Percentiles rank a stretch among this genome's conserved stretches.
phyloP scores from a whole-genome alignment of 2,797 vertebrate species.

The Austrolebias charrua region DNA sequence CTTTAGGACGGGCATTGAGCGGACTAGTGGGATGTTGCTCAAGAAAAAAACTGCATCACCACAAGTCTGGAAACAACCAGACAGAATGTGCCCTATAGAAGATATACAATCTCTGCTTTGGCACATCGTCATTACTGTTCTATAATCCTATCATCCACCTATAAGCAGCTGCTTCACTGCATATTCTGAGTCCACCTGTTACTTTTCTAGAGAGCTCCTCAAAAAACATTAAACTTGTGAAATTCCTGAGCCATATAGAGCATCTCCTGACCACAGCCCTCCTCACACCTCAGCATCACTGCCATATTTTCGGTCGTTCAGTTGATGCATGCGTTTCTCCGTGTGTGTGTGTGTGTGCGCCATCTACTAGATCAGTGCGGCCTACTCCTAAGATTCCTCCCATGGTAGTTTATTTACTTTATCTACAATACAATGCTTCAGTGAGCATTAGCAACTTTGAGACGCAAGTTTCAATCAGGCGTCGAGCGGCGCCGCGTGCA shows the following conservation, averaged over 20 bases:
- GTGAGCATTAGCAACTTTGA: slow-evolving; percentile 92
- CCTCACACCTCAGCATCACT: slow-evolving; percentile 66
- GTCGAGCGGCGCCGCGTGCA: slow-evolving; percentile 66
- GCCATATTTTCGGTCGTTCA: slow-evolving; percentile 53
- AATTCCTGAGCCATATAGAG: slow-evolving; percentile 77
- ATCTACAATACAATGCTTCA: slow-evolving; percentile 98
- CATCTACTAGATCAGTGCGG: slow-evolving; percentile 86
- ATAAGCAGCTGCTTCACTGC: slow-evolving; percentile 35
- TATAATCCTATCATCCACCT: background rate
- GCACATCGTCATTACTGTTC: no score
- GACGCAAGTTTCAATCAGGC: slow-evolving; percentile 91
- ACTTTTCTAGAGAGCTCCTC: slow-evolving; percentile 69
- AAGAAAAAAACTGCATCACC: no score
- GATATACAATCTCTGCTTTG: no score
- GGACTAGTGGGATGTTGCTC: no score
- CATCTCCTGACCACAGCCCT: slow-evolving; percentile 40
- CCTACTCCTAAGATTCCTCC: slow-evolving; percentile 90
- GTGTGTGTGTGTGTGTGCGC: slow-evolving; percentile 63
- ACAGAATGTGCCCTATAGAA: no score
- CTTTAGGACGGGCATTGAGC: no score
- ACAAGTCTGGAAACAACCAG: no score
- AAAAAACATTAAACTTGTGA: slow-evolving; percentile 81
- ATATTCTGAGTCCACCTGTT: slow-evolving; percentile 61
- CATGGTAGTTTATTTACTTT: slow-evolving; percentile 97
- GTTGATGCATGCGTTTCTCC: slow-evolving; percentile 45